Percentiles rank a stretch among this genome's conserved stretches.
Conservation (phyloP, 2,888 invertebrate species). For the Onchidella celtica region DNA sequence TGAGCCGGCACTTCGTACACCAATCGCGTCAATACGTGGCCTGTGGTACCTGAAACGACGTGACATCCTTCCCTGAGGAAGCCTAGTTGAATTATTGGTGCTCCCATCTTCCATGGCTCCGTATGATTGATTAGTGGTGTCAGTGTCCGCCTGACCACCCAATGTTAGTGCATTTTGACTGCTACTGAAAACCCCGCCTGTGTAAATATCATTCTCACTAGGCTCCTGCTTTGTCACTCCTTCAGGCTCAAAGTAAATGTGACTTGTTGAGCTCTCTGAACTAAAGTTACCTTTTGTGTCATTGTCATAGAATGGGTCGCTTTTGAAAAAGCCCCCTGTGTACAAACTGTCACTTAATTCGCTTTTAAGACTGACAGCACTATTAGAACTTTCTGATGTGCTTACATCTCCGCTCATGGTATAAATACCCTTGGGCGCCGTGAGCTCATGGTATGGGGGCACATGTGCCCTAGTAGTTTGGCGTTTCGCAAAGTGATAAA, state of each 20-base stretch:
- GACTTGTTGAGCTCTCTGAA: background rate
- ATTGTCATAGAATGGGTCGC: slow-evolving; percentile 31
- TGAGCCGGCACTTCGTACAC: background rate
- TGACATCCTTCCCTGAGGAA: background rate
- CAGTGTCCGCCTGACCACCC: too few species aligned
- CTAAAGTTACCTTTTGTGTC: slow-evolving; percentile 26
- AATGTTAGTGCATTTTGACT: background rate
- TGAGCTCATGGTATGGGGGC: slow-evolving; percentile 18
- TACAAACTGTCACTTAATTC: slow-evolving; percentile 16
- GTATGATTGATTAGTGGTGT: background rate
- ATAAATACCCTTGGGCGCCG: slow-evolving; percentile 13
- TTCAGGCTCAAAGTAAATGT: slow-evolving; percentile 31
- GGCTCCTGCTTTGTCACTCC: background rate
- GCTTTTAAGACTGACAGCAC: slow-evolving; percentile 24
- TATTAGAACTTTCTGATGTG: slow-evolving; percentile 36
- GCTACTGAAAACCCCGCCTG: slow-evolving; percentile 29
- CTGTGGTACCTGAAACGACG: slow-evolving; percentile 4
- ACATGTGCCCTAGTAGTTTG: slow-evolving; percentile 26
- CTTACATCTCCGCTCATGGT: slow-evolving; percentile 46
- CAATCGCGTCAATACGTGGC: slow-evolving; percentile 19
- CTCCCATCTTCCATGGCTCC: slow-evolving; percentile 1
- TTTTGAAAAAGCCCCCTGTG: slow-evolving; percentile 37
- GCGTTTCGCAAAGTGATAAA: slow-evolving; percentile 39
- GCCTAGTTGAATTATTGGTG: slow-evolving; percentile 21
- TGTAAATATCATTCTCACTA: slow-evolving; percentile 39